Evolutionary conservation across 2,888 invertebrate species (phyloP), one percentile per base, ranked within the genome.

Genomic region (Megastigmus dorsalis): DNA sequence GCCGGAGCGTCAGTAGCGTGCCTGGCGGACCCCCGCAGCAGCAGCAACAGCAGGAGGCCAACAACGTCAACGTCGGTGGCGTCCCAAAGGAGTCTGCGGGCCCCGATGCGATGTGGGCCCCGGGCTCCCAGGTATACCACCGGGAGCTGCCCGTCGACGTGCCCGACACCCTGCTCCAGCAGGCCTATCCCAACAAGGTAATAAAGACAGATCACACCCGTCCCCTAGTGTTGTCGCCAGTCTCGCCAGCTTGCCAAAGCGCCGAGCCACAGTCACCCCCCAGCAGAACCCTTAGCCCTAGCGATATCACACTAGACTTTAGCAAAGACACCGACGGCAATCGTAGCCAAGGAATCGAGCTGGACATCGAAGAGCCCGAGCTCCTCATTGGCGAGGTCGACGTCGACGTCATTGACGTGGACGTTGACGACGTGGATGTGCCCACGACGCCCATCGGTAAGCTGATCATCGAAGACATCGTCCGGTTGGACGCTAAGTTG

Each of bases 81-180:
- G 82, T 68, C 75, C 79, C 78, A 78, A 86, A 86, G 83, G 84
- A 84, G 83, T 82, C 85, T 81, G 82, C 83, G 81, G 84, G 83
- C 83, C 91, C 92, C 90, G 86, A 88, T 88, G 87, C 85, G 83
- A 88, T 88, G 88, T 88, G 88, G 88, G 85, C 84, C 82, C 85
- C 86, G 84, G 84, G 84, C 78, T 82, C 83, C 82, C 83, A 82
- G 83, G 94, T 95, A 89, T 95, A 96, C 86, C 97, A 97, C 91
- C 94, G 98, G 88, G 98, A 98, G 93, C 97, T 98, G 96, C 97
- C 98, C 88, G 97, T 98, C 89, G 98, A 98, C 90, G 97, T 97
- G 84, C 98, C 98, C 85, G 97, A 97, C 88, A 94, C 86, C 81
- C 86, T 88, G 69, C 85, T 86, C 68, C 86, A 84, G 82, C 87